Base-by-base conservation (phyloP, 2,797 vertebrate species). In the Sebastolobus altivelis region DNA sequence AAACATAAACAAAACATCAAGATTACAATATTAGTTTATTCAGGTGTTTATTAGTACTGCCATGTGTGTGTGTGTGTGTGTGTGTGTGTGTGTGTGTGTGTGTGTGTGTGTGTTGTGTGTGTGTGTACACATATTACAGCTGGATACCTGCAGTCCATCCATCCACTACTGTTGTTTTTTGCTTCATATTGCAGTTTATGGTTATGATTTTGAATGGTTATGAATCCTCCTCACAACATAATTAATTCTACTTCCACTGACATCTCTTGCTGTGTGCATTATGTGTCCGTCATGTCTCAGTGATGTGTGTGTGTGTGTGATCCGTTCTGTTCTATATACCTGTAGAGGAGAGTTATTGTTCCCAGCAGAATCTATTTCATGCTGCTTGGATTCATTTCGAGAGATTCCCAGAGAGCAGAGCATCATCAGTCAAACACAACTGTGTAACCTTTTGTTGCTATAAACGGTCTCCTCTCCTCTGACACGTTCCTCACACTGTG, bases 391-490 rank as follows among this genome's bases (percentile, higher is more conserved):
- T 63, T 73, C n/a, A 70, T 73, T 77, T 33, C 10, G 13, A 49
- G 18, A 65, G 54, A 71, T n/a, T 71, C 22, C 12, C 22, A 68
- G 40, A 60, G 63, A 78, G 71, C 75, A 9, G 16, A 62, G 63
- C 63, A 33, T 67, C 70, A 75, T 75, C 72, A 61, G 71, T 82
- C 46, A 67, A 66, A 69, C 67, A 62, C 68, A 60, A 22, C 43
- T 58, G 22, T 33, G 33, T 29, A 67, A 54, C 54, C 22, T 37
- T 72, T 63, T 43, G 56, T 79, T 67, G 67, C 40, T 27, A 4
- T 37, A 62, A 80, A 80, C 46, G 62, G 2, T 80, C 35, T 56
- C 16, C 20, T 56, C 72, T 77, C 37, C 27, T 72, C 77, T 14
- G 46, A 68, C 66, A 52, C 10, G 4, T 69, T 69, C 61, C 31